Evolutionary conservation across 2,888 invertebrate genomes (phyloP), one percentile per base, ranked within the genome.

Genomic region (Athalia rosae): DNA sequence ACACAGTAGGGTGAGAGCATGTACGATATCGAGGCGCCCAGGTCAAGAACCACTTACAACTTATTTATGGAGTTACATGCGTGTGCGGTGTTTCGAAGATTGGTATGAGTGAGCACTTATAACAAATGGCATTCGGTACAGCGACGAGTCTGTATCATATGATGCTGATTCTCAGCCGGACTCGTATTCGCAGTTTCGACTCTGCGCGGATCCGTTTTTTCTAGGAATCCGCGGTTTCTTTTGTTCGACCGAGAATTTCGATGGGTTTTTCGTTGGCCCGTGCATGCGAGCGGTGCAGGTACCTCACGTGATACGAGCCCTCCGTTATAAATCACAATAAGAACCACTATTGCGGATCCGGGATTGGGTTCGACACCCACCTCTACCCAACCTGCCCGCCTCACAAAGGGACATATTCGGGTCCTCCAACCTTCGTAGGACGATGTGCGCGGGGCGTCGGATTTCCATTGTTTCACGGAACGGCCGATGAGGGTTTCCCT

Each of bases 11-110:
- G 61, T 15, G 11, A 4, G 61, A 4, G 61, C 8, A 13, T 61
- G 8, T n/a, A 45, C 15, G 45, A 9, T 74, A 58, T 58, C 43
- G 71, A 71, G 56, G 47, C 74, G 41, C 62, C 61, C 74, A 61
- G 74, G 74, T 62, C 74, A 62, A 74, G 74, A 74, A 74, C 74
- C 74, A 74, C 61, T 62, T 50, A 41, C 47, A 62, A 71, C 71
- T 71, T 56, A 71, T 71, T 71, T 71, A 71, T 58, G 3, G 58
- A 45, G 13, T 71, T 58, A n/a, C 63, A 45, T 47, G 47, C 43
- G 45, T 47, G 13, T 13, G 66, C 47, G 43, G 13, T 66, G 43
- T 43, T 28, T 2, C 28, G 28, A 11, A n/a, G 58, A n/a, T 56
- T 41, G 66, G 13, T 66, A 47, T 45, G 66, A 66, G 66, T 45